Conservation (phyloP, 2,888 invertebrate genomes). For the Metopia argyrocephala region DNA sequence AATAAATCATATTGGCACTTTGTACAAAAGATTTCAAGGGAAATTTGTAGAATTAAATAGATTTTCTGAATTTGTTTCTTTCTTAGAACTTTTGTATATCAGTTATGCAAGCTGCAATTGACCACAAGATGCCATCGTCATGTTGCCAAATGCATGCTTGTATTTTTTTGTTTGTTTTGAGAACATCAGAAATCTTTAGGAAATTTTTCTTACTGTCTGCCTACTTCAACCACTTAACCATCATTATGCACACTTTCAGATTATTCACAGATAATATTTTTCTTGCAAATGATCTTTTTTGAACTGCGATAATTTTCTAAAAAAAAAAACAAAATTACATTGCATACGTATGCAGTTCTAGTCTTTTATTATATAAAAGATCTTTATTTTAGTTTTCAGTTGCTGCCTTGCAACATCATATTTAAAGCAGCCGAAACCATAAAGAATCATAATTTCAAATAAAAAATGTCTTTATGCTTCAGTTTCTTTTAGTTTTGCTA, state of each 20-base stretch:
- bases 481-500: constrained; percentile 13
- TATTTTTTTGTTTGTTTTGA: too few species aligned
- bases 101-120: too few species aligned
- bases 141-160: too few species aligned
- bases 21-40: too few species aligned
- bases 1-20: too few species aligned
- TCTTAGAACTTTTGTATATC: too few species aligned
- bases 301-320: not conserved
- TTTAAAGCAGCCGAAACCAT: not conserved
- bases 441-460: constrained; percentile 12
- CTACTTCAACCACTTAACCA: too few species aligned
- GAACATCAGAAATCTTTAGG: too few species aligned
- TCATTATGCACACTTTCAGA: not conserved
- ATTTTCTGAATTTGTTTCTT: too few species aligned
- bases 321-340: constrained; percentile 4
- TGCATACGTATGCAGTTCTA: constrained; percentile 12
- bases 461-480: constrained; percentile 12
- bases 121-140: too few species aligned
- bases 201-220: too few species aligned
- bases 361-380: not conserved
- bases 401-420: constrained; percentile 4
- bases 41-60: too few species aligned
- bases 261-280: not conserved
- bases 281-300: not conserved
- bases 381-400: not conserved